Conservation (phyloP, 2,797 vertebrate genomes). For the Pseudochaenichthys georgianus region DNA sequence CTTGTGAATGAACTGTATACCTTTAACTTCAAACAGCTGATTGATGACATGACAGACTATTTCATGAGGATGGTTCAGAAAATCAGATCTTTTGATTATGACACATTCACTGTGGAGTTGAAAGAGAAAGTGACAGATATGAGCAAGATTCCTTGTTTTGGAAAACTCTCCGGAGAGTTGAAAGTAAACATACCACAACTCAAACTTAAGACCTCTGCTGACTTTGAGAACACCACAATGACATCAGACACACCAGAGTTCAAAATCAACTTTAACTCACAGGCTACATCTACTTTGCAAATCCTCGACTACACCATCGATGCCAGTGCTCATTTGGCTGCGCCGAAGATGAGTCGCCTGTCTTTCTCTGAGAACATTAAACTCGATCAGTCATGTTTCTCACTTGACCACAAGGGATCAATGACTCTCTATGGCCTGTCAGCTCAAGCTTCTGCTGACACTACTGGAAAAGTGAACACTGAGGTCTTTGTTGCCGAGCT, state of each 20-base stretch:
- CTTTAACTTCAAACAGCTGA: constrained; percentile 87
- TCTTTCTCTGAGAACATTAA: constrained; percentile 87
- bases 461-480: constrained; percentile 82
- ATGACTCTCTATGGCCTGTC: constrained; percentile 79
- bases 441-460: constrained; percentile 84
- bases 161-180: constrained; percentile 89
- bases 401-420: constrained; percentile 84
- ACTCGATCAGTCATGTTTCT: constrained; percentile 84
- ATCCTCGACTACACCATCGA: constrained; percentile 86
- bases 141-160: constrained; percentile 89
- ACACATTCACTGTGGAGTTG: constrained; percentile 84
- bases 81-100: constrained; percentile 89
- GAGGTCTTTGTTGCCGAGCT: constrained; percentile 84
- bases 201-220: constrained; percentile 82
- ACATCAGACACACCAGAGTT: constrained; percentile 84
- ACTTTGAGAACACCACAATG: constrained; percentile 87
- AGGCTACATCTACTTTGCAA: constrained; percentile 85
- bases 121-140: constrained; percentile 86
- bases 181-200: constrained; percentile 89
- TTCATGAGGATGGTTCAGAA: constrained; percentile 83
- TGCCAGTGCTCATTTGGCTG: constrained; percentile 84
- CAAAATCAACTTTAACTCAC: constrained; percentile 84
- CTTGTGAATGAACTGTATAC: constrained; percentile 83
- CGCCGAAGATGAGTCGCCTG: constrained; percentile 81
- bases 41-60: constrained; percentile 85